Base-by-base conservation (phyloP, 2,888 invertebrate species). In the Andrena bucephala region DNA sequence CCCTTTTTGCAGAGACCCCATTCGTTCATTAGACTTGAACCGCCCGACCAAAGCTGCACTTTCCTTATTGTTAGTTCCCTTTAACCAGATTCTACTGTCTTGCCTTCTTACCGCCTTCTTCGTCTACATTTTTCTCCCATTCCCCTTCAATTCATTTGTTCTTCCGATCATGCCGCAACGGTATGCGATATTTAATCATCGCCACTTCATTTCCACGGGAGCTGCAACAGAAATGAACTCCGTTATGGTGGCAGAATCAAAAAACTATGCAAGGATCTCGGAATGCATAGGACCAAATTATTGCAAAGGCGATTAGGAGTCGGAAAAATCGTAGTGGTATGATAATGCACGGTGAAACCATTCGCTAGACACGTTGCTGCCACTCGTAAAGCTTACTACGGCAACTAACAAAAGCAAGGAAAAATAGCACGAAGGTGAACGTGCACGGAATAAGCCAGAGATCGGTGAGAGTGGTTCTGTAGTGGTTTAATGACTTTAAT, bases 1-100 rank as follows among this genome's bases (percentile, higher is more conserved):
- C 76, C 84, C 84, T 89, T 85, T 81, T 83, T 50, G 59, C 82
- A 60, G 81, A 81, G 80, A 84, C 79, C 85, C 81, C 87, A 88
- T 90, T 90, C 89, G 88, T 90, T 91, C 88, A 90, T 91, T 91
- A 91, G 87, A 88, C 85, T 85, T 73, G 83, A 86, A 86, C 83
- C 76, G 85, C 85, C 84, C 80, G 81, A 83, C 81, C 75, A 48
- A 72, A 74, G 63, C 73, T 57, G 59, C 76, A 67, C 75, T 69
- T 63, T 65, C 36, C 72, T 75, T 42, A 42, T 42, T 42, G 42
- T 42, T 57, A 79, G 77, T 77, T 83, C 75, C 70, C 75, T 81
- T 72, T 52, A 66, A 69, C 79, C 73, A n/a, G 65, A 77, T 74
- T 36, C 70, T 59, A 42, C 67, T 36, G 42, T 67, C 70, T 77